Conservation (phyloP, 2,113 vertebrate species). For the Halcyon malimbica region DNA sequence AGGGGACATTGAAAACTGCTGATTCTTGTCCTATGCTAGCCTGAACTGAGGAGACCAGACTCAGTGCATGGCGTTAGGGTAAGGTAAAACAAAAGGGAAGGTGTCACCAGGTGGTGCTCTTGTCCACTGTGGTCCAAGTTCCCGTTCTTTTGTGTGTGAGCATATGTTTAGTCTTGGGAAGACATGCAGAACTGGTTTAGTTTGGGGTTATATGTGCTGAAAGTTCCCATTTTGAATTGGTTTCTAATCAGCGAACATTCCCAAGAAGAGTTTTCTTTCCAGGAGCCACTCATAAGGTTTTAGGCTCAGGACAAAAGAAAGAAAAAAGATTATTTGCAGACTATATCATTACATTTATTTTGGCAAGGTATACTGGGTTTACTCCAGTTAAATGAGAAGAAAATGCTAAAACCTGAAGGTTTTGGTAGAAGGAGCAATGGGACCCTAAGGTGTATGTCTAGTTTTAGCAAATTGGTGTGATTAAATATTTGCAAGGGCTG, state of each 20-base stretch:
- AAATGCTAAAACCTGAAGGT: neutral
- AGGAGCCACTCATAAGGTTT: neutral
- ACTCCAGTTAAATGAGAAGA: neutral
- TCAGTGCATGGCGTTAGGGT: neutral
- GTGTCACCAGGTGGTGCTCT: constrained; percentile 19
- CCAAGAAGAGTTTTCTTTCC: neutral
- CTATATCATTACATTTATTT: neutral
- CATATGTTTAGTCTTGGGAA: neutral
- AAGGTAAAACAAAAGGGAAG: neutral
- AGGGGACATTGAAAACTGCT: neutral
- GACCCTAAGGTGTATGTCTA: neutral
- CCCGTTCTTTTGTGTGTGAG: neutral
- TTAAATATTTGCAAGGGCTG: neutral
- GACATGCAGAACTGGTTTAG: neutral
- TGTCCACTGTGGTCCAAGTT: neutral
- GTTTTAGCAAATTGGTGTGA: neutral
- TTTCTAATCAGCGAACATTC: neutral
- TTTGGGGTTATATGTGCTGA: neutral
- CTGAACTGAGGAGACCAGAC: neutral
- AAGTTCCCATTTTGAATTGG: neutral
- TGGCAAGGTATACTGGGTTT: neutral
- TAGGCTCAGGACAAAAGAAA: neutral
- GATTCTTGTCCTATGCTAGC: neutral
- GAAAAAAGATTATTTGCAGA: neutral
- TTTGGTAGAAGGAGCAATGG: neutral